These are phyloP conservation scores for Hemicordylus capensis DNA, from an alignment of 2,113 vertebrate species.

Conservation along the genomic window DNA sequence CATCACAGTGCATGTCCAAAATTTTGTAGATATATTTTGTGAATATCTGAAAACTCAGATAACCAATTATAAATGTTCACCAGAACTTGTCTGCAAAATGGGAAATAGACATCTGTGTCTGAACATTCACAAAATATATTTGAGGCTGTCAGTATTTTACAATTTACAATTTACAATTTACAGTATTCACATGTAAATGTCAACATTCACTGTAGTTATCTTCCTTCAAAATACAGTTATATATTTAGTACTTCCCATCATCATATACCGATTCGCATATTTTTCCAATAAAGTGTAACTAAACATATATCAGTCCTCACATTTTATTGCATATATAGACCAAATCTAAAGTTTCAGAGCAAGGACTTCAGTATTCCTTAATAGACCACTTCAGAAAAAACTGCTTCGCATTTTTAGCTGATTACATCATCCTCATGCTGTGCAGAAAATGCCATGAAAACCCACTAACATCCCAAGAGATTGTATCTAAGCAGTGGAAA, in stretches of 20 bases:
- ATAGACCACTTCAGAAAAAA: background rate
- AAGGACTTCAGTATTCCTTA: background rate
- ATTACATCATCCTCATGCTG: background rate
- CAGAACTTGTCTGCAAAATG: background rate
- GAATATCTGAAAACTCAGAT: background rate
- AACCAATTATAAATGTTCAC: background rate
- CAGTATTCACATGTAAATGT: background rate
- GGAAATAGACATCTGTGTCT: background rate
- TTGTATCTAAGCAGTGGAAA: background rate
- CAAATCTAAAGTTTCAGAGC: background rate
- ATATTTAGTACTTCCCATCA: background rate
- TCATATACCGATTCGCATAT: background rate
- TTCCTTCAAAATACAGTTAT: background rate
- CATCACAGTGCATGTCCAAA: background rate
- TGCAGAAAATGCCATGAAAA: background rate
- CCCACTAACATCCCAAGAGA: background rate
- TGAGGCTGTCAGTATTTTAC: background rate
- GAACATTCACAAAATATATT: background rate
- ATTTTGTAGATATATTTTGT: background rate
- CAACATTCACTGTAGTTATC: background rate
- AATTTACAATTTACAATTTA: no score
- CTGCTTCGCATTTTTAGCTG: constrained; percentile 12
- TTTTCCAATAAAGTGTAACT: background rate
- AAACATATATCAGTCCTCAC: background rate
- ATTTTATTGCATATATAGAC: background rate